A percentile compares a stretch with the other conserved stretches of the same genome.
These are phyloP conservation scores for Epicampocera succincta DNA, from an alignment of 2,888 invertebrate genomes.

Conservation along the genomic window DNA sequence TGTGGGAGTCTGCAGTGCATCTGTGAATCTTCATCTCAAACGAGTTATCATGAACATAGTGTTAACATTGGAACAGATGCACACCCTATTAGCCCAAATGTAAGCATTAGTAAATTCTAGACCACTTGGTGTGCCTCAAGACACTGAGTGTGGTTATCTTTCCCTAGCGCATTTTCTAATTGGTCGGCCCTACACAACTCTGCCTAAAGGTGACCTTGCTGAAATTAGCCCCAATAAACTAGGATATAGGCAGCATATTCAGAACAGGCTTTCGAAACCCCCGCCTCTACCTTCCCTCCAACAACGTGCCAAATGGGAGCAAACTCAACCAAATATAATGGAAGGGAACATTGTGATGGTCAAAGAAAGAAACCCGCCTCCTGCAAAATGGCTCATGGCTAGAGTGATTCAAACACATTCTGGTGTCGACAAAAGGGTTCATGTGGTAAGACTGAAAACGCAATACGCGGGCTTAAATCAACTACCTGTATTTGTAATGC, in stretches of 20 bases:
- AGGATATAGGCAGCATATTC: slow-evolving; percentile 20
- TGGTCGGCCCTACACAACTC: slow-evolving; percentile 54
- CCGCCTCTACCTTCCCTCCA: slow-evolving; percentile 20
- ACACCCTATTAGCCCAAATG: background rate
- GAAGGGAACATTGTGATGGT: background rate
- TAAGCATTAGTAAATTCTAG: slow-evolving; percentile 46
- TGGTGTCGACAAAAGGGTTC: background rate
- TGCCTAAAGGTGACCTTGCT: slow-evolving; percentile 50
- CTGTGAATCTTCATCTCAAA: slow-evolving; percentile 13
- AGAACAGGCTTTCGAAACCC: background rate
- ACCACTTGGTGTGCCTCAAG: slow-evolving; percentile 37
- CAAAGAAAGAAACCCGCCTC: background rate
- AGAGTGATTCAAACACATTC: background rate
- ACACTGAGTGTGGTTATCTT: slow-evolving; percentile 52
- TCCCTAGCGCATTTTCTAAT: slow-evolving; percentile 61
- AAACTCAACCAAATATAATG: background rate
- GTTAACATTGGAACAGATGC: slow-evolving; percentile 17
- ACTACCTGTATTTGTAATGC: too few species aligned
- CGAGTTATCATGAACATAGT: slow-evolving; percentile 1
- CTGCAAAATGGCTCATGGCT: slow-evolving; percentile 1
- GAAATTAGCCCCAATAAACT: background rate
- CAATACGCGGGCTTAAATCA: too few species aligned
- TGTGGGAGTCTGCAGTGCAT: slow-evolving; percentile 62
- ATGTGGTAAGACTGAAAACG: background rate
- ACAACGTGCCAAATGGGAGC: slow-evolving; percentile 8